phyloP scores from a whole-genome alignment of 2,113 vertebrate species.

The Aplodontia rufa region DNA sequence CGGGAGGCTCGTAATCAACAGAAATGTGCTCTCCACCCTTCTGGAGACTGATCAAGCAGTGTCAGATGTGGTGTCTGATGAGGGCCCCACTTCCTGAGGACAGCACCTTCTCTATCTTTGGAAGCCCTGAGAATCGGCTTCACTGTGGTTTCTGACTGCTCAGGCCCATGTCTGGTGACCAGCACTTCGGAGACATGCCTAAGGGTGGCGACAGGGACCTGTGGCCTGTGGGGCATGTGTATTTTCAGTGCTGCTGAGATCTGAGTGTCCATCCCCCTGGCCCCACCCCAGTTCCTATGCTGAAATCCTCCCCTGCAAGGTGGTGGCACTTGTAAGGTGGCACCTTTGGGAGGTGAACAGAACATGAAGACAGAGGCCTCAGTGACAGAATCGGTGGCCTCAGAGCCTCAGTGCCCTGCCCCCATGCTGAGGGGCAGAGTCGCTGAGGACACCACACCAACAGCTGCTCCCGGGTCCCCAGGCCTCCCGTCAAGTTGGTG shows the following conservation, averaged over 20 bases:
- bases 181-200: background rate
- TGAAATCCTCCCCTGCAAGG: background rate
- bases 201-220: no score
- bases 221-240: background rate
- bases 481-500: accelerated
- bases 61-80: background rate
- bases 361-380: background rate
- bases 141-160: background rate
- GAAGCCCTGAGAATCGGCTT: background rate
- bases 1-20: no score
- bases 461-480: background rate
- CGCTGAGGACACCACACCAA: background rate
- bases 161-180: background rate
- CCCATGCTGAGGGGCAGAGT: background rate
- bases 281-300: background rate
- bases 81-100: background rate
- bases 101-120: background rate
- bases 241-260: no score
- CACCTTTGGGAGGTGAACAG: background rate
- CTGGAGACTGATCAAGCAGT: background rate
- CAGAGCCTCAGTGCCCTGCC: background rate
- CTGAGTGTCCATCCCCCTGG: no score
- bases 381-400: background rate
- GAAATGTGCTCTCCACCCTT: background rate
- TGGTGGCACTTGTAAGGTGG: no score